Evolutionary conservation across 64 coral and sea anemone genomes (phyloP).

Genomic region (Montipora sp.): DNA sequence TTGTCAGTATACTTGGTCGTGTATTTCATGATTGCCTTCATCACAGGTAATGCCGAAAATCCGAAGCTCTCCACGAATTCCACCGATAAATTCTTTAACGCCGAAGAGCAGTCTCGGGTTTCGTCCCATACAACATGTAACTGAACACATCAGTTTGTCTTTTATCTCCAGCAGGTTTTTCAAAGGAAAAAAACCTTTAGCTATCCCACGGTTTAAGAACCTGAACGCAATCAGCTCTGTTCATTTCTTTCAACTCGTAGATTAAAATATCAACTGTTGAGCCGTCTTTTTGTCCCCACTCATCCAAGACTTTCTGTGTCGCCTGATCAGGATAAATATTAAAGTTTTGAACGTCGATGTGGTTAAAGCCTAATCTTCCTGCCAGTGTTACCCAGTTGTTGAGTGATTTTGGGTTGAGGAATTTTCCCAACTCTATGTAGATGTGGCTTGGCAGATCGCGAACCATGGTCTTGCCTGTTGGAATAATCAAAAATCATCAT

Average conservation of each 20-base stretch:
- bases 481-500: neutral
- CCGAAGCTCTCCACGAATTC: neutral
- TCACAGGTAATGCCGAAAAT: neutral
- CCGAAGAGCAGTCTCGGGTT: neutral
- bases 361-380: neutral
- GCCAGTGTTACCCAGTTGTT: slow-evolving; percentile 35
- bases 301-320: neutral
- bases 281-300: slow-evolving; percentile 9
- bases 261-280: neutral
- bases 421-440: neutral
- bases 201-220: slow-evolving; percentile 28
- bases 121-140: neutral
- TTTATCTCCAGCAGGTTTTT: neutral
- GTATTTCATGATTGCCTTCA: neutral
- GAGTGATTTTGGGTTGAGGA: slow-evolving; percentile 13
- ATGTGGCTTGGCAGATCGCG: slow-evolving; percentile 9
- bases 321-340: neutral
- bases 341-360: slow-evolving; percentile 2
- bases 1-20: neutral
- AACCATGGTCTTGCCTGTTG: slow-evolving; percentile 10
- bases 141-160: too few relatives aligned
- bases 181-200: neutral
- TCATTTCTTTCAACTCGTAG: slow-evolving; percentile 26
- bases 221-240: slow-evolving; percentile 20
- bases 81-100: neutral